Evolutionary conservation across 2,113 vertebrate species (phyloP).

Genomic region (Proteles cristata): DNA sequence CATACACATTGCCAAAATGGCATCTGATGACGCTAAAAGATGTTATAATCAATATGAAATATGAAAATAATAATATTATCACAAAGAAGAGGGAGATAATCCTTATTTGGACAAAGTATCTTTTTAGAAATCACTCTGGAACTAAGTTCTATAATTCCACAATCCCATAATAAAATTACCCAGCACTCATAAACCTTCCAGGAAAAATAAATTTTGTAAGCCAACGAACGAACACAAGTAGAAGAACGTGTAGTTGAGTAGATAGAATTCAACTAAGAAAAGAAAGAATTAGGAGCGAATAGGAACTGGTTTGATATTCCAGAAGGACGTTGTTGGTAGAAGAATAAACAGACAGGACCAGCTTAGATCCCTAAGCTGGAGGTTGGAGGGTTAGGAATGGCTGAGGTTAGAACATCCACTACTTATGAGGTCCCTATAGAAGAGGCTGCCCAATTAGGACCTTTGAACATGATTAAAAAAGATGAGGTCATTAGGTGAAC

Average conservation of each 20-base stretch:
- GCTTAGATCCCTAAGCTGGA: neutral
- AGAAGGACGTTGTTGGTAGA: neutral
- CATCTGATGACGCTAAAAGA: neutral
- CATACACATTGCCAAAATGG: neutral
- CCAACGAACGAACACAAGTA: neutral
- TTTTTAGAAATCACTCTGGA: neutral
- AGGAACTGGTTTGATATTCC: neutral
- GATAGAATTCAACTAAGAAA: neutral
- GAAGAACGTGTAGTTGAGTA: neutral
- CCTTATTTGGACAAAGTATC: neutral
- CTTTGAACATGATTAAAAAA: neutral
- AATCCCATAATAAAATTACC: neutral
- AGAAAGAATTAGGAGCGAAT: neutral
- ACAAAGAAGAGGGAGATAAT: neutral
- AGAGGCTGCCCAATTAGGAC: neutral
- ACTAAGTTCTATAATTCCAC: neutral
- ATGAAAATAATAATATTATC: constrained; percentile 8
- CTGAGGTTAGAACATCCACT: neutral
- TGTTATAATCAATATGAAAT: neutral
- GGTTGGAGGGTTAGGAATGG: neutral
- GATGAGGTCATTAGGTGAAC: neutral
- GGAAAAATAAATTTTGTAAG: neutral
- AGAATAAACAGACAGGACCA: neutral
- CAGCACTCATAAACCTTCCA: neutral
- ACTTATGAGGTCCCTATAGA: neutral